Evolutionary conservation across 2,113 vertebrate species (phyloP).

Genomic region (Cheirogaleus medius): DNA sequence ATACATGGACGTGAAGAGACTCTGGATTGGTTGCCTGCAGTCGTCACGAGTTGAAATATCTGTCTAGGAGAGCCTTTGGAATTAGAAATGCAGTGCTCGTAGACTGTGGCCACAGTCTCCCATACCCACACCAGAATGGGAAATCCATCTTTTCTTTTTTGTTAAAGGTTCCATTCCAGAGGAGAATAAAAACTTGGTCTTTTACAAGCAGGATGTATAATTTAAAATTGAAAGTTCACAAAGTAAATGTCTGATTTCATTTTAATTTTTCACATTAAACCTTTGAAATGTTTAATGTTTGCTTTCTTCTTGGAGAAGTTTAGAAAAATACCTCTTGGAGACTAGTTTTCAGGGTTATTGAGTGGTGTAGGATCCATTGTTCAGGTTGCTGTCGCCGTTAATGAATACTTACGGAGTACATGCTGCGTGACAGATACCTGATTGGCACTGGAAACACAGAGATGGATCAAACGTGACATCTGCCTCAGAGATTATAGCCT

Average conservation of each 20-base stretch:
- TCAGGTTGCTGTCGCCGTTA: neutral
- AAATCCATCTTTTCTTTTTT: neutral
- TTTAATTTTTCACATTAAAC: neutral
- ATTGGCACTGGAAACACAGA: neutral
- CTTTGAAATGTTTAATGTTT: neutral
- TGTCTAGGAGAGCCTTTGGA: conserved; percentile 56
- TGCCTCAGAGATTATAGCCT: neutral
- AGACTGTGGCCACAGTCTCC: neutral
- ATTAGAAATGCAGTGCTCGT: neutral
- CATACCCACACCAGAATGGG: neutral
- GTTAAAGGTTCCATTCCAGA: neutral
- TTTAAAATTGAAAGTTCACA: neutral
- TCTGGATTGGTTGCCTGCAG: conserved; percentile 57
- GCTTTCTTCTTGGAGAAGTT: neutral
- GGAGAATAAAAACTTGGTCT: neutral
- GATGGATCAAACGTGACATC: neutral
- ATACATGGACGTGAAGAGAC: conserved; percentile 67
- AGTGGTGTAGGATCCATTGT: neutral
- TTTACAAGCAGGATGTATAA: neutral
- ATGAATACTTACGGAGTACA: neutral
- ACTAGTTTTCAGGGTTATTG: neutral
- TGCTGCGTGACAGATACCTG: neutral
- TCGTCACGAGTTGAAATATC: conserved; percentile 51
- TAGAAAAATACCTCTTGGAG: neutral
- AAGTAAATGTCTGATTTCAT: neutral